Conservation (phyloP, 2,888 invertebrate genomes). For the Nineta flava region DNA sequence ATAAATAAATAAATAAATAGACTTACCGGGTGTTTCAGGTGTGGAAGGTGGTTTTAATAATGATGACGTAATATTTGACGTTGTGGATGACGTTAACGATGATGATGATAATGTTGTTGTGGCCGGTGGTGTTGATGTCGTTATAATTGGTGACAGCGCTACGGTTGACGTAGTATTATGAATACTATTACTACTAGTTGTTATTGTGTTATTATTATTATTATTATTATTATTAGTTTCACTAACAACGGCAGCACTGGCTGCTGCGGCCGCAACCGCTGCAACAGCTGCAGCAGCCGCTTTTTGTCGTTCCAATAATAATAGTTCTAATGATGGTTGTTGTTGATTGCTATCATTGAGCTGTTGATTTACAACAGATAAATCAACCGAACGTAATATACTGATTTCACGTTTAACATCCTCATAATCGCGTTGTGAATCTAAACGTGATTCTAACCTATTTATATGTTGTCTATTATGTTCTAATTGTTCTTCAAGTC, state of each 20-base stretch:
- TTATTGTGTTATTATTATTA: constrained; percentile 15
- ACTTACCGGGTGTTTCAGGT: constrained; percentile 1
- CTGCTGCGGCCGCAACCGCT: constrained; percentile 19
- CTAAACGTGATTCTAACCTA: constrained; percentile 69
- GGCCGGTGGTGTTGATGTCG: constrained; percentile 23
- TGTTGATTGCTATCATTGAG: constrained; percentile 22
- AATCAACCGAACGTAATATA: constrained; percentile 65
- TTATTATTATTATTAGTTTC: not conserved
- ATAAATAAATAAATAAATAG: not conserved
- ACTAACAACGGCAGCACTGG: not conserved
- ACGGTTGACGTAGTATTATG: constrained; percentile 15
- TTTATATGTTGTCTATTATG: constrained; percentile 74
- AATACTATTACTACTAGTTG: not conserved
- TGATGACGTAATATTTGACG: constrained; percentile 11
- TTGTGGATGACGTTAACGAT: constrained; percentile 20
- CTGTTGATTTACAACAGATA: constrained; percentile 37
- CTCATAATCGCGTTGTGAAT: constrained; percentile 81
- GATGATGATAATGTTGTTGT: constrained; percentile 13
- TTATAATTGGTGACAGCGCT: constrained; percentile 8
- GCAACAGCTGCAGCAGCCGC: constrained; percentile 43
- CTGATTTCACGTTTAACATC: constrained; percentile 83
- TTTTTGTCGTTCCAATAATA: constrained; percentile 63
- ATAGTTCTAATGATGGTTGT: constrained; percentile 51
- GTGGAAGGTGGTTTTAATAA: constrained; percentile 12
- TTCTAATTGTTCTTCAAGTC: constrained; percentile 79